Evolutionary conservation across 2,888 invertebrate genomes (phyloP), one percentile per base, ranked within the genome.

Genomic region (Caenorhabditis sp.): DNA sequence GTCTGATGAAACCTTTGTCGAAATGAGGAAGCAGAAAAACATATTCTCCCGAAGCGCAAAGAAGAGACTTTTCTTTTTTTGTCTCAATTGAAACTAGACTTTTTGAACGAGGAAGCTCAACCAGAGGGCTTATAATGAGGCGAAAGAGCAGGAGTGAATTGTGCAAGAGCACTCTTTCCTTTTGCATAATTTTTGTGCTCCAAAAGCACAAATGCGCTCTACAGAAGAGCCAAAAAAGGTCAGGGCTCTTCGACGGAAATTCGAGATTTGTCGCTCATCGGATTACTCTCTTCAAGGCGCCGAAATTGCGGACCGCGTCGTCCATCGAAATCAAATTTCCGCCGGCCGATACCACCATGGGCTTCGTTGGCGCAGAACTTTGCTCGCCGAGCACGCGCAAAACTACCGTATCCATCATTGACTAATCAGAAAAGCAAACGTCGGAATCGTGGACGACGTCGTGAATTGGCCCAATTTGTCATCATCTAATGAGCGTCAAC

Each of bases 381-480:
- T 50, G 26, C 39, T 50, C 24, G 15, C n/a, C 39, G 30, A 17
- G 15, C 45, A 24, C 4, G 4, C 26, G n/a, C n/a, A n/a, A n/a
- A 48, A 30, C 59, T 68, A 68, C 58, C 37, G 68, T 68, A 68
- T 55, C 65, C 20, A 6, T 20, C 6, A n/a, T 15, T 32, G 48
- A 37, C 45, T 46, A 55, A 59, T 32, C 32, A 43, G 6, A 17
- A 26, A 35, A 32, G 30, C 37, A 20, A 45, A 65, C 32, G 52
- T 53, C 41, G 55, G 55, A 55, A 55, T 65, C 32, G 37, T 27
- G 24, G 15, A 63, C 24, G 35, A 15, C 17, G 26, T 52, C 68
- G 68, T 68, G 68, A 68, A 59, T 52, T 59, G 68, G 68, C 50
- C 43, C 59, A 68, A 68, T 68, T 68, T 68, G 52, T 68, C 68